Percentiles rank a stretch among this genome's conserved stretches.
Conservation (phyloP, 2,113 vertebrate genomes). For the Sclerurus mexicanus region DNA sequence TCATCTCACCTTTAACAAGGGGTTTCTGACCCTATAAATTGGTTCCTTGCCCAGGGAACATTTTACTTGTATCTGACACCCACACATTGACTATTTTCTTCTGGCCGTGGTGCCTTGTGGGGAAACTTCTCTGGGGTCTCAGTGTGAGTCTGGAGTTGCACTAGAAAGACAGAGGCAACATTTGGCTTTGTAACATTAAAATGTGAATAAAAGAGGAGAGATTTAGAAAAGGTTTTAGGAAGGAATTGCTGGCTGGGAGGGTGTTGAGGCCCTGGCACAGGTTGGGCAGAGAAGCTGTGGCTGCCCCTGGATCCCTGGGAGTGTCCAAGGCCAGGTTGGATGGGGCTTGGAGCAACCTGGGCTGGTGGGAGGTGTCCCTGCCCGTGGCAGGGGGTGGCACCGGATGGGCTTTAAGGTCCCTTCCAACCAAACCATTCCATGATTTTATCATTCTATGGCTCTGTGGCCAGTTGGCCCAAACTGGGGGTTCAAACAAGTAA, state of each 20-base stretch:
- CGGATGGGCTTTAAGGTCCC: neutral
- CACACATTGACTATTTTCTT: neutral
- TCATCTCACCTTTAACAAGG: neutral
- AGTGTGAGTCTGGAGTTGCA: neutral
- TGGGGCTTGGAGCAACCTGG: rapidly evolving
- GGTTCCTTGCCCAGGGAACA: rapidly evolving
- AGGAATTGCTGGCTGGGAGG: rapidly evolving
- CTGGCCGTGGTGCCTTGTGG: neutral
- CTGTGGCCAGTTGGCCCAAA: neutral
- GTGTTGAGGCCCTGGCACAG: rapidly evolving
- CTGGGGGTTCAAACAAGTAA: neutral
- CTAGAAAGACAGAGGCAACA: neutral
- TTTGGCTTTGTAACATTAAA: neutral
- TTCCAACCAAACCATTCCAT: neutral
- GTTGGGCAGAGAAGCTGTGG: neutral
- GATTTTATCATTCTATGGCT: neutral
- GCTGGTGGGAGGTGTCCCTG: rapidly evolving
- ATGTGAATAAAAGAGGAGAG: neutral
- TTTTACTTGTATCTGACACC: neutral
- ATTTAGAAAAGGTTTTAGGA: neutral
- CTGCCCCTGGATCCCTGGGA: neutral
- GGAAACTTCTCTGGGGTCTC: neutral
- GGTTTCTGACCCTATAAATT: neutral
- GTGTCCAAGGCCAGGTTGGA: neutral
- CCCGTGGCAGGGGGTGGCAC: rapidly evolving